Evolutionary conservation across 2,797 vertebrate species (phyloP).

Genomic region (Tenualosa ilisha): DNA sequence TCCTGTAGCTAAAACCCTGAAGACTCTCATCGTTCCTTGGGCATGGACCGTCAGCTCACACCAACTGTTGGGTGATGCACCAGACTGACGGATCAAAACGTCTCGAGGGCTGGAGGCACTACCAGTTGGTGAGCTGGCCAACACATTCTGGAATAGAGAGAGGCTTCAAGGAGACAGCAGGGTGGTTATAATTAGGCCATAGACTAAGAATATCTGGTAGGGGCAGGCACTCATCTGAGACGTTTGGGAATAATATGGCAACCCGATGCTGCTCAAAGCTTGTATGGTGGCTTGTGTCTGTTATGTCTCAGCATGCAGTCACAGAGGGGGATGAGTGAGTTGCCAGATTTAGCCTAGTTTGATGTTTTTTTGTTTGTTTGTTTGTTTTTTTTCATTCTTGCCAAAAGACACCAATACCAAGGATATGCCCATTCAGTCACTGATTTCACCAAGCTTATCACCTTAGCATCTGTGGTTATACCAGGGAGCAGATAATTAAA

Average conservation of each 20-base stretch:
- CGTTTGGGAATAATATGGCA: neutral
- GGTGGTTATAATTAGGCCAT: neutral
- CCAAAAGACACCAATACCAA: neutral
- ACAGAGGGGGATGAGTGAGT: neutral
- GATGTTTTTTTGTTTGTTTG: neutral
- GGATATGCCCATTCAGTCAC: neutral
- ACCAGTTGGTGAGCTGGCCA: neutral
- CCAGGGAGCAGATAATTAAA: no score
- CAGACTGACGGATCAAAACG: neutral
- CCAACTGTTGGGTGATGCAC: neutral
- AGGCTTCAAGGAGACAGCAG: neutral
- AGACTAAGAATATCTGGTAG: neutral
- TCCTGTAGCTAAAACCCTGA: neutral
- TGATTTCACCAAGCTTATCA: neutral
- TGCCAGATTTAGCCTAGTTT: neutral
- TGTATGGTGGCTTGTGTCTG: neutral
- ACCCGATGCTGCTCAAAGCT: constrained; percentile 8
- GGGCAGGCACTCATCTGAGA: neutral
- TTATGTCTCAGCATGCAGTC: neutral
- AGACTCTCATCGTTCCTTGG: neutral
- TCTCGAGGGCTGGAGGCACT: neutral
- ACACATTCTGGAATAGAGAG: neutral
- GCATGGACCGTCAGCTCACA: neutral
- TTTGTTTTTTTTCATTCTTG: neutral
- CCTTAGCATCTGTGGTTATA: neutral